Evolutionary conservation across 1,140 invertebrate species (phyloP).

Genomic region (Acromyrmex charruanus): DNA sequence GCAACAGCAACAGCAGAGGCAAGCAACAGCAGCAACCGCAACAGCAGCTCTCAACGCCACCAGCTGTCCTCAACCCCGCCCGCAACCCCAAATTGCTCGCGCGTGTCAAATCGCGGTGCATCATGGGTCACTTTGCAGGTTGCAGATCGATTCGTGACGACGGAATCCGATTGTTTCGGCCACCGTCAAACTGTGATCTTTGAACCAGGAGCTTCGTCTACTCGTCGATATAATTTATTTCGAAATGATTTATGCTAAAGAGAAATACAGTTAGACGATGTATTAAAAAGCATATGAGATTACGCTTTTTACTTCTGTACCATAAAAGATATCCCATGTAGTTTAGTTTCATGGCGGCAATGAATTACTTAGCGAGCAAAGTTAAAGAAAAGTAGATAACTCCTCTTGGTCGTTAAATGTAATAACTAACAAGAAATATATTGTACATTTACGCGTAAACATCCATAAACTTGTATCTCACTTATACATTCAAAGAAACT

Average conservation of each 20-base stretch:
- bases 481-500: slow-evolving; percentile 1
- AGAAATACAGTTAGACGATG: not conserved
- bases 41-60: slow-evolving; percentile 75
- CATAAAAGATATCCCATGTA: not conserved
- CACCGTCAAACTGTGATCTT: not conserved
- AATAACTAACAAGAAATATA: not conserved
- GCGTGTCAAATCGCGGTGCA: slow-evolving; percentile 54
- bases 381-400: not conserved
- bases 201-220: not conserved
- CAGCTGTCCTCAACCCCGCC: slow-evolving; percentile 73
- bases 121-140: slow-evolving; percentile 63
- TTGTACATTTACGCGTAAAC: not conserved
- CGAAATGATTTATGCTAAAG: slow-evolving; percentile 2
- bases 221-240: not conserved
- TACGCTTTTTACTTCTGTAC: not conserved
- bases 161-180: slow-evolving; percentile 34
- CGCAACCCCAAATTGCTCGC: slow-evolving; percentile 53
- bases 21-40: slow-evolving; percentile 21
- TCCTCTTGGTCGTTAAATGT: not conserved
- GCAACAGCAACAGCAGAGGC: not conserved
- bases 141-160: slow-evolving; percentile 53
- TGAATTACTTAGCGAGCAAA: not conserved
- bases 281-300: not conserved
- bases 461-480: not conserved
- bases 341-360: not conserved